A percentile compares a stretch with the other conserved stretches of the same genome.
Evolutionary conservation across 35 echinoderm and acorn worm species (phyloP).

Genomic region (Nesometra sesokonis): DNA sequence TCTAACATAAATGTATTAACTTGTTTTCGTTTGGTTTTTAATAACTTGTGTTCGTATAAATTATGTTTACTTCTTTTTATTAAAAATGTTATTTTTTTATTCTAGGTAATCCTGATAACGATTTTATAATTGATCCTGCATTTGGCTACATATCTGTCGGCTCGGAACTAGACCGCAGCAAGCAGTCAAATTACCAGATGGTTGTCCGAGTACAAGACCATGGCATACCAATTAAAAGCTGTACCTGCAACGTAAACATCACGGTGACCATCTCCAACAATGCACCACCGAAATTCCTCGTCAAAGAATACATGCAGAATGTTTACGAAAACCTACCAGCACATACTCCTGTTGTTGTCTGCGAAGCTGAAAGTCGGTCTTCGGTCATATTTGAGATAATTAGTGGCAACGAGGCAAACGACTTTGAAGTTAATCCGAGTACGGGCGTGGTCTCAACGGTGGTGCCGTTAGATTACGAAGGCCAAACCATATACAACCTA

Average conservation of each 20-base stretch:
- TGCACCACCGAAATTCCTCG: constrained; percentile 68
- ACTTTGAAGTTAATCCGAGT: constrained; percentile 76
- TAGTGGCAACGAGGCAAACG: constrained; percentile 42
- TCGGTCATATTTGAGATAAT: constrained; percentile 84
- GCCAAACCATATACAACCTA: constrained; percentile 60
- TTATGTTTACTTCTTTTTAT: not conserved
- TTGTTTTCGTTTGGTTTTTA: not conserved
- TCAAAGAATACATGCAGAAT: constrained; percentile 62
- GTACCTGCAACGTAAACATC: constrained; percentile 57
- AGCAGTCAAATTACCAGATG: constrained; percentile 58
- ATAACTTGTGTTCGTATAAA: not conserved
- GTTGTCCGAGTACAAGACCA: constrained; percentile 57
- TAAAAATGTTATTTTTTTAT: constrained; percentile 2
- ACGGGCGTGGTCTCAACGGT: constrained; percentile 63
- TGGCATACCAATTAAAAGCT: constrained; percentile 52
- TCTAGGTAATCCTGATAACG: constrained; percentile 77
- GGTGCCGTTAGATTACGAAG: constrained; percentile 67
- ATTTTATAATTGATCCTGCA: constrained; percentile 63
- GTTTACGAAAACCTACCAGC: constrained; percentile 54
- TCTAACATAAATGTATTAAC: not conserved
- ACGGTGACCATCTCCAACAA: constrained; percentile 83
- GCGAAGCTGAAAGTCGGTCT: constrained; percentile 53
- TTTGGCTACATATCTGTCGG: constrained; percentile 59
- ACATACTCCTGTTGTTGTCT: constrained; percentile 47
- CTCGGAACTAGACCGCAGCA: constrained; percentile 52